Base-by-base conservation (phyloP, 2,113 vertebrate species). In the Columba livia region DNA sequence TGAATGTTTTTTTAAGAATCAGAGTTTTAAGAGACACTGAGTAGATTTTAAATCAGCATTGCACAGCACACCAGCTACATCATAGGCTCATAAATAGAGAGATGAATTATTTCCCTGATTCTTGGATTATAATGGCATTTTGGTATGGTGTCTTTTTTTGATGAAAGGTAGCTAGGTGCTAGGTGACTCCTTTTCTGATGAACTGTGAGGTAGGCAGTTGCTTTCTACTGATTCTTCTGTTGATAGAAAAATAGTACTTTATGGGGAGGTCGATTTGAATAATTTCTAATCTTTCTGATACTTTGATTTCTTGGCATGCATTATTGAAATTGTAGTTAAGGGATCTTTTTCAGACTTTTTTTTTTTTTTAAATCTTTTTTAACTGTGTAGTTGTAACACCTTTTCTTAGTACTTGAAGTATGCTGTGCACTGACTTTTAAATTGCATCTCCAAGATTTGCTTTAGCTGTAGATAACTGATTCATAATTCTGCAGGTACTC, bases 241-340 rank as follows among this genome's bases (percentile, higher is more conserved):
- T 94, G 85, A 75, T 48, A 80, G 92, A 92, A 93, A 96, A 96
- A 92, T 56, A 94, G 57, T 88, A 93, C 93, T 97, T 97, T 97
- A 64, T 94, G 79, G 70, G 70, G 95, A 89, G 90, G 64, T 58
- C 81, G 93, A 73, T 85, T 91, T 97, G 87, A 97, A 96, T 92
- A 44, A 88, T 93, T 96, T 82, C 72, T 95, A 93, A 87, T 96
- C 44, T 70, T 83, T 94, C 80, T 90, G 60, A 53, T 92, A 79
- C 78, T 95, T 88, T 79, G 48, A 58, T 92, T 95, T 97, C 67
- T 96, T 96, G 90, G 53, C 74, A 91, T 67, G 77, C 60, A 77
- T 83, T 96, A 84, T 31, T 96, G 86, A 94, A 90, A 44, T 69
- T 81, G 85, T 95, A 83, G 88, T 92, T 96, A 71, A 89, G 57